A percentile compares a stretch with the other conserved stretches of the same genome.
Conservation (phyloP, 1,140 invertebrate species). For the Metaphire vulgaris region DNA sequence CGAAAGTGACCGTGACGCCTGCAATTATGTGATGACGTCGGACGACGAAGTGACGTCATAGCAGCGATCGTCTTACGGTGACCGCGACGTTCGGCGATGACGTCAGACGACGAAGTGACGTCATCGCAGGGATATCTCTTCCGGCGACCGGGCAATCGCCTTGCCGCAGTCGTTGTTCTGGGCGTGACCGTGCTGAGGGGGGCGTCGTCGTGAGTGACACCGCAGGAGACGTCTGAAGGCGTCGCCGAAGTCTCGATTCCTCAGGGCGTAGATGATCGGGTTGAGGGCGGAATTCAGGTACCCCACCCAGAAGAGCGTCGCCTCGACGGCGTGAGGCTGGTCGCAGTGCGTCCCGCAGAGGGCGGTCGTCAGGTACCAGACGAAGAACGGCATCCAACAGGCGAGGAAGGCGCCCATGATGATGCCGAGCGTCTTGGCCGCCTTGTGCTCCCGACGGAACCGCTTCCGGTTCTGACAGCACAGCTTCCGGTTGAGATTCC, state of each 20-base stretch:
- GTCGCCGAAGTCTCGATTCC: constrained; percentile 96
- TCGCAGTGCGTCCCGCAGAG: not conserved
- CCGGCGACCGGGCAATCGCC: not conserved
- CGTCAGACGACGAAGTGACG: too few species aligned
- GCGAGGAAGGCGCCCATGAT: constrained; percentile 12
- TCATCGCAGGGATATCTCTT: not conserved
- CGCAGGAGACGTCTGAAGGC: constrained; percentile 67
- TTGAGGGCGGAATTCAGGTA: constrained; percentile 96
- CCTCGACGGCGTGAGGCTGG: not conserved
- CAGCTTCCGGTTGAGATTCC: not conserved
- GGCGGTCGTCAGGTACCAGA: constrained; percentile 3
- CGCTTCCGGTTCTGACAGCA: constrained; percentile 23
- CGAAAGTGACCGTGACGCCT: too few species aligned
- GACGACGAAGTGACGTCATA: too few species aligned
- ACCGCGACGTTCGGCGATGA: too few species aligned
- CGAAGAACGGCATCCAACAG: constrained; percentile 23
- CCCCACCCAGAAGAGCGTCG: constrained; percentile 82
- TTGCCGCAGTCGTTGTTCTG: constrained; percentile 15
- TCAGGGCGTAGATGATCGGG: constrained; percentile 98
- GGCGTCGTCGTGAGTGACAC: constrained; percentile 55
- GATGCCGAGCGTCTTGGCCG: constrained; percentile 72
- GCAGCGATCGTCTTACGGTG: too few species aligned
- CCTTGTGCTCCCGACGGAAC: constrained; percentile 81
- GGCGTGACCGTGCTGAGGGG: constrained; percentile 17
- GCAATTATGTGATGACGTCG: too few species aligned